phyloP scores from a whole-genome alignment of 2,113 vertebrate genomes.

The Takifugu flavidus region DNA sequence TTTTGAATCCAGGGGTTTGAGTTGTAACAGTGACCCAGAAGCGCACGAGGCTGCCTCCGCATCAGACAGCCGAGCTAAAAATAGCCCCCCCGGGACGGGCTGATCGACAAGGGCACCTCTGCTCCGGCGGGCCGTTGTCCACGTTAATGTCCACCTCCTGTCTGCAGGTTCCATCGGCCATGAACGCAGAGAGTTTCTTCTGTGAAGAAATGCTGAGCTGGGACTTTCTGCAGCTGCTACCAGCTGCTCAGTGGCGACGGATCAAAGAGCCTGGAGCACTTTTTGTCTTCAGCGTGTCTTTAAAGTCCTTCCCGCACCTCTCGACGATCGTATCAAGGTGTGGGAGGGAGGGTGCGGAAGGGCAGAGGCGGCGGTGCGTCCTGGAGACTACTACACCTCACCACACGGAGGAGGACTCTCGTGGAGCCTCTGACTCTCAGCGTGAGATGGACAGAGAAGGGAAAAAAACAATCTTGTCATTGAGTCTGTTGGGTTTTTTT shows the following conservation, averaged over 20 bases:
- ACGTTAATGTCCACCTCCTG: background rate
- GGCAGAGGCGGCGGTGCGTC: conserved; percentile 49
- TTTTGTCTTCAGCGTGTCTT: conserved; percentile 55
- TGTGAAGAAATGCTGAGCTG: conserved; percentile 87
- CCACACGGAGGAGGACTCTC: conserved; percentile 44
- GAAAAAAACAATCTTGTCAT: conserved; percentile 56
- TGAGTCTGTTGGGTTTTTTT: conserved; percentile 60
- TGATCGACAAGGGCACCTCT: conserved; percentile 41
- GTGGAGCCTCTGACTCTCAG: conserved; percentile 47
- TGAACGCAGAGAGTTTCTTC: conserved; percentile 90
- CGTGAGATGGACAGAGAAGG: conserved; percentile 23
- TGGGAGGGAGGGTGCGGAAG: conserved; percentile 38
- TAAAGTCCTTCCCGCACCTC: conserved; percentile 64
- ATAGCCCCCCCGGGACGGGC: conserved; percentile 44
- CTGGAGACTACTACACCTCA: conserved; percentile 56
- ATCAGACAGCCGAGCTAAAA: conserved; percentile 39
- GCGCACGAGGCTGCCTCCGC: background rate
- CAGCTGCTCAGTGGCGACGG: conserved; percentile 58
- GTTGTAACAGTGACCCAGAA: conserved; percentile 48
- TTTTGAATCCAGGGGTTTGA: background rate
- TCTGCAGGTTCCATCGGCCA: conserved; percentile 93
- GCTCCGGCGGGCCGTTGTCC: background rate
- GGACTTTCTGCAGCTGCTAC: conserved; percentile 39
- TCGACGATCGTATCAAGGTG: conserved; percentile 35
- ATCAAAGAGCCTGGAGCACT: conserved; percentile 60